phyloP scores from a whole-genome alignment of 2,888 invertebrate species.

The Lepetodrilus schrolli region DNA sequence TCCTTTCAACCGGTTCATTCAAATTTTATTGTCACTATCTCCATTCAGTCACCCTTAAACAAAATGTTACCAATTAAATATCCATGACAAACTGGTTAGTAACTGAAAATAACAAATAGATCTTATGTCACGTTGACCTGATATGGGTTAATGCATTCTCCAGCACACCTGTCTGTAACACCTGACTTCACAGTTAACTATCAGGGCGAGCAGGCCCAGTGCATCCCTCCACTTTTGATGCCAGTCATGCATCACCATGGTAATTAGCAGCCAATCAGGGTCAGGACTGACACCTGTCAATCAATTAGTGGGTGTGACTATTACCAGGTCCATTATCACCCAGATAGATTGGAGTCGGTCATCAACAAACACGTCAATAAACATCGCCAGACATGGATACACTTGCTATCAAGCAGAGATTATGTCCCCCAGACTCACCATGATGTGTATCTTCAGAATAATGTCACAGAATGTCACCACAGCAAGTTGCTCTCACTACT shows the following conservation, averaged over 20 bases:
- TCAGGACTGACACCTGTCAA: constrained; percentile 1
- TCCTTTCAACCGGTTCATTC: too few relatives aligned
- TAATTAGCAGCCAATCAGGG: background rate
- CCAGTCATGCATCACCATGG: background rate
- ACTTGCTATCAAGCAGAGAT: too few relatives aligned
- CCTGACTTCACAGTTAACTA: background rate
- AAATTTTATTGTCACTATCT: too few relatives aligned
- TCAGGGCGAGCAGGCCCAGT: background rate
- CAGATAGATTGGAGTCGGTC: background rate
- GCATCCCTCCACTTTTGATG: background rate
- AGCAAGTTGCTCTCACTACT: too few relatives aligned
- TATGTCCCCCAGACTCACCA: too few relatives aligned
- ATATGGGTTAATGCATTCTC: too few relatives aligned
- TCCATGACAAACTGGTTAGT: too few relatives aligned
- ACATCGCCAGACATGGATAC: too few relatives aligned
- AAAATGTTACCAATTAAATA: background rate
- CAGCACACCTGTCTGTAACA: background rate
- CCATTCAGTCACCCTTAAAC: background rate
- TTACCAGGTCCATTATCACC: background rate
- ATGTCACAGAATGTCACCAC: too few relatives aligned
- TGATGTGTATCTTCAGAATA: too few relatives aligned
- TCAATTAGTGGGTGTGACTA: background rate
- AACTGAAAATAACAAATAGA: too few relatives aligned
- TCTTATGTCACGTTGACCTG: too few relatives aligned
- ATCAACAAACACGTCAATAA: constrained; percentile 16